Evolutionary conservation across 1,140 invertebrate genomes (phyloP).

Genomic region (Helicorthomorpha holstii): DNA sequence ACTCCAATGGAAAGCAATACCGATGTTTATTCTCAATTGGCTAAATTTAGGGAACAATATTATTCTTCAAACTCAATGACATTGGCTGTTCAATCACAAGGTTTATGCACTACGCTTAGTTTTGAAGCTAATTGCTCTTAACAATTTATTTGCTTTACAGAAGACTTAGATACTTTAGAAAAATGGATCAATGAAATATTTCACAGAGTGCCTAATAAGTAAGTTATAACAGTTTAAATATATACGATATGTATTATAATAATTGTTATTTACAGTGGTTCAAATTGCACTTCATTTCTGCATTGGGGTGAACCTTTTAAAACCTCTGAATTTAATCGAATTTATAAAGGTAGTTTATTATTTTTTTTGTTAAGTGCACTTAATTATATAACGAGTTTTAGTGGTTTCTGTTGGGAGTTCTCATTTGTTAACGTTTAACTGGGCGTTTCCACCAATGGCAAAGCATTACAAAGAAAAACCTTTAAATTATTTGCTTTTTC

Average conservation of each 20-base stretch:
- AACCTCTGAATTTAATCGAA: slow-evolving; percentile 43
- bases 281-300: slow-evolving; percentile 29
- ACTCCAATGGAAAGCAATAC: slow-evolving; percentile 24
- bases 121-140: background rate
- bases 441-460: slow-evolving; percentile 57
- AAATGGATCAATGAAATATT: slow-evolving; percentile 37
- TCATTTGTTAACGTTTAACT: slow-evolving; percentile 51
- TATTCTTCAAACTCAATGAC: slow-evolving; percentile 84
- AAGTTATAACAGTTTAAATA: slow-evolving; percentile 15
- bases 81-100: slow-evolving; percentile 57
- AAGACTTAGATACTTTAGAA: slow-evolving; percentile 56
- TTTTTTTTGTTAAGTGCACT: no score
- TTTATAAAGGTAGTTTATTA: slow-evolving; percentile 39
- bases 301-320: slow-evolving; percentile 33
- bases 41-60: slow-evolving; percentile 60
- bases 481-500: slow-evolving; percentile 55
- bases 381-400: no score
- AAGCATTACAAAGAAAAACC: slow-evolving; percentile 57
- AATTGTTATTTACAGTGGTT: slow-evolving; percentile 43
- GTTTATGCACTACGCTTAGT: slow-evolving; percentile 15
- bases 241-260: background rate
- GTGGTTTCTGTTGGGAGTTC: slow-evolving; percentile 60
- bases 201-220: slow-evolving; percentile 27
- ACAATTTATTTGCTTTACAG: slow-evolving; percentile 13
- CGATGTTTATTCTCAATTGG: slow-evolving; percentile 33